Base-by-base conservation (phyloP, 1,140 invertebrate genomes). In the Trichonephila clavipes region DNA sequence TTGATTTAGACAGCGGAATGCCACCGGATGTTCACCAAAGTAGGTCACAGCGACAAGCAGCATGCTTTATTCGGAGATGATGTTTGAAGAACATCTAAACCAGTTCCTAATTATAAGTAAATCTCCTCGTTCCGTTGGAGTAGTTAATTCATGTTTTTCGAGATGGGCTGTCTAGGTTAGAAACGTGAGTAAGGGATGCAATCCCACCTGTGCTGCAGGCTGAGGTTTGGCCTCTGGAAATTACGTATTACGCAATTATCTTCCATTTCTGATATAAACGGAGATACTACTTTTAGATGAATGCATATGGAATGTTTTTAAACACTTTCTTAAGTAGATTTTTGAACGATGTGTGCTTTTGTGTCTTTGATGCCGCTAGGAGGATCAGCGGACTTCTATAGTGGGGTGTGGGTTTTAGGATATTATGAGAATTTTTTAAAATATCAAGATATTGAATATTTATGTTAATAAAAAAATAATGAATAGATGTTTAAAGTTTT, bases 11-110 rank as follows among this genome's bases (percentile, higher is more conserved):
- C 82, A 21, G 24, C 44, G 21, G 21, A 83, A 83, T 83, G n/a
- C 64, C 6, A 21, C 21, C 24, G 64, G 64, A 69, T 24, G 64
- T 24, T 10, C 21, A 12, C 64, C 8, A 24, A 85, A 59, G n/a
- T 85, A 34, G 82, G 82, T 59, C 72, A 28, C 28, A 1, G 24
- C 24, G 28, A 61, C 82, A 12, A 10, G 24, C 8, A 18, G 82
- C 58, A 85, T 14, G 28, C 86, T 88, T 88, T 88, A 88, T 88
- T 88, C 86, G 86, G 86, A 88, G 61, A 66, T 88, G 86, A 88
- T 88, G 86, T 62, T 58, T 88, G 18, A 88, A 88, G 61, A 88
- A 66, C 86, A 64, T 88, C 86, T 59, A 14, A 88, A 88, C 86
- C 62, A 40, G 86, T 88, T 88, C 19, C 86, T 40, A 18, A 64